Evolutionary conservation across 2,888 invertebrate genomes (phyloP).

Genomic region (Tridacna gigas): DNA sequence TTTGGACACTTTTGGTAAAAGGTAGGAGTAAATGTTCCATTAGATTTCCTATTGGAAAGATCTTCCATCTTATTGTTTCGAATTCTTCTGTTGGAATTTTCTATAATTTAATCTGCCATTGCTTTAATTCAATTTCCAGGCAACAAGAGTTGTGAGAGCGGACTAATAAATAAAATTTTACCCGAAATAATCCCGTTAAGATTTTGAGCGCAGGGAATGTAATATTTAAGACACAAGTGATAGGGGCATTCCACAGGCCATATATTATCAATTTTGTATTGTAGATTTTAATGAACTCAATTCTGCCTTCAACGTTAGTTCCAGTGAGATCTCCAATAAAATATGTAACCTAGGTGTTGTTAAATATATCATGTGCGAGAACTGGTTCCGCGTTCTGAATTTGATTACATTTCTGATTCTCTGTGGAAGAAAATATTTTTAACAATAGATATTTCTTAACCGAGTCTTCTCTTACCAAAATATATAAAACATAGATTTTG

Average conservation of each 20-base stretch:
- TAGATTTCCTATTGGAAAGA: constrained; percentile 27
- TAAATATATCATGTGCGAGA: constrained; percentile 11
- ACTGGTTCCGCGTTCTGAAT: constrained; percentile 7
- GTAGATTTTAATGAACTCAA: constrained; percentile 23
- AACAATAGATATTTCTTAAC: constrained; percentile 4
- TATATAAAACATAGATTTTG: too few species aligned
- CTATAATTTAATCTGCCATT: constrained; percentile 23
- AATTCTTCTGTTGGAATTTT: constrained; percentile 27
- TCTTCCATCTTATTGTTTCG: constrained; percentile 23
- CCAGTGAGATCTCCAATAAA: constrained; percentile 12
- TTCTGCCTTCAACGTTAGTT: constrained; percentile 6
- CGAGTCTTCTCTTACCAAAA: background rate
- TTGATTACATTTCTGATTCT: constrained; percentile 9
- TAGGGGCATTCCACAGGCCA: constrained; percentile 18
- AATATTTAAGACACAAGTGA: constrained; percentile 27
- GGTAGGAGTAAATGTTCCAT: constrained; percentile 9
- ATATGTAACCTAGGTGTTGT: constrained; percentile 1
- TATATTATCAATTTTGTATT: constrained; percentile 25
- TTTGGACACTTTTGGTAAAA: too few species aligned
- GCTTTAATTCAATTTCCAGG: constrained; percentile 27
- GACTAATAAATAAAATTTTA: constrained; percentile 29
- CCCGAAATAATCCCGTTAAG: constrained; percentile 26
- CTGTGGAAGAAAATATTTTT: background rate
- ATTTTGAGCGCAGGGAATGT: constrained; percentile 26
- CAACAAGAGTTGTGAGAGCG: constrained; percentile 14